Evolutionary conservation across 2,113 vertebrate genomes (phyloP).

Genomic region (Numida meleagris): DNA sequence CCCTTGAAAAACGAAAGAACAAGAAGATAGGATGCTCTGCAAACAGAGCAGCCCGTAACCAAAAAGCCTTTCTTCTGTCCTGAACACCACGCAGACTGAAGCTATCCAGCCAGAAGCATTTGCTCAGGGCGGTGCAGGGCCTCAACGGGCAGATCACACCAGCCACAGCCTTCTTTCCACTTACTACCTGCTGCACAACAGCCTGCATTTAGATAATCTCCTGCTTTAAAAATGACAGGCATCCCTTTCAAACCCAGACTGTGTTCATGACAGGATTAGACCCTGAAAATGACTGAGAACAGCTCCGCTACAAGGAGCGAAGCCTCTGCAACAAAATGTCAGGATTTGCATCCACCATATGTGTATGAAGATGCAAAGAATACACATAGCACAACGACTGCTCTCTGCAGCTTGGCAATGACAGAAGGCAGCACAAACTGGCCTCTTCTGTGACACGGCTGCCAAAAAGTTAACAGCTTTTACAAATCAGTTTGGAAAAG

Average conservation of each 20-base stretch:
- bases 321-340: background rate
- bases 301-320: background rate
- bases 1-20: background rate
- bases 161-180: background rate
- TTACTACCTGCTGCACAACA: background rate
- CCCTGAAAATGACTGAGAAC: background rate
- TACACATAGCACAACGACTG: background rate
- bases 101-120: background rate
- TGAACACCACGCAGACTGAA: background rate
- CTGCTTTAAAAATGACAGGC: background rate
- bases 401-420: background rate
- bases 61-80: background rate
- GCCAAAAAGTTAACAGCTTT: background rate
- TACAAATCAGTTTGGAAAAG: background rate
- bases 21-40: background rate
- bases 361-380: background rate
- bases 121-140: background rate
- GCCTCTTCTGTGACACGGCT: background rate
- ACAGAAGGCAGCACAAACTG: background rate
- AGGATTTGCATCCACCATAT: background rate
- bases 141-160: background rate
- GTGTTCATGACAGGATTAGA: slow-evolving; percentile 26
- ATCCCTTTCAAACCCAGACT: background rate
- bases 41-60: background rate
- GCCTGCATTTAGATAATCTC: background rate